A percentile compares a stretch with the other conserved stretches of the same genome.
Conservation (phyloP, 2,797 vertebrate species). For the Lophotriccus pileatus region DNA sequence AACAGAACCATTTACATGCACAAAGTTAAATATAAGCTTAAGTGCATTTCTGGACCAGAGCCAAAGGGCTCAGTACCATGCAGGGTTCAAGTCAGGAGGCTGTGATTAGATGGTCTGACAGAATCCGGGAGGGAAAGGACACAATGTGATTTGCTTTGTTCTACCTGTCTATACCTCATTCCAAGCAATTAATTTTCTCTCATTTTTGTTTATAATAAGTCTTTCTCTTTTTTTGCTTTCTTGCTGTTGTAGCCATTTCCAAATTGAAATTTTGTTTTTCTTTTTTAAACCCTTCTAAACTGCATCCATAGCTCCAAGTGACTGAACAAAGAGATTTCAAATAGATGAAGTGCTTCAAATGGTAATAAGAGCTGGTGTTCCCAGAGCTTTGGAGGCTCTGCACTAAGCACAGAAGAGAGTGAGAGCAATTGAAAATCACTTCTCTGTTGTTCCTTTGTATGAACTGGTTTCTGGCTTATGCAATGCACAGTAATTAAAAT, state of each 20-base stretch:
- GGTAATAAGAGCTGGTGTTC: constrained; percentile 48
- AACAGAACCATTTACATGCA: constrained; percentile 46
- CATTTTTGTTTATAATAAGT: constrained; percentile 21
- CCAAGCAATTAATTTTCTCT: constrained; percentile 37
- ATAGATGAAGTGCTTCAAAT: constrained; percentile 62
- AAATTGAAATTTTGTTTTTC: constrained; percentile 37
- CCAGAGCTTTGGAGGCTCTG: constrained; percentile 40
- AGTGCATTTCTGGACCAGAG: constrained; percentile 52
- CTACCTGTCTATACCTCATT: constrained; percentile 41
- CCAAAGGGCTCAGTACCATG: constrained; percentile 32
- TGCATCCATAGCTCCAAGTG: constrained; percentile 53
- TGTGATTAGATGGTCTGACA: constrained; percentile 31
- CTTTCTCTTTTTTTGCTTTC: constrained; percentile 23
- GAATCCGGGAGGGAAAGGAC: neutral
- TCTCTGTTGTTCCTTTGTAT: constrained; percentile 75
- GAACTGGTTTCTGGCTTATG: constrained; percentile 73
- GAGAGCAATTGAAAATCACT: constrained; percentile 69
- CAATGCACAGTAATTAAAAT: constrained; percentile 79
- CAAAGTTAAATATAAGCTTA: constrained; percentile 59
- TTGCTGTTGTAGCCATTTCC: constrained; percentile 31
- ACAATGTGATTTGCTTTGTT: neutral
- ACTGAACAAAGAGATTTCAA: constrained; percentile 60
- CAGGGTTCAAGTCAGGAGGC: constrained; percentile 29
- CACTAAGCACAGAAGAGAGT: constrained; percentile 34
- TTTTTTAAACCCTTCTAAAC: constrained; percentile 48